phyloP scores from a whole-genome alignment of 2,113 vertebrate species.

The Phaethon lepturus region DNA sequence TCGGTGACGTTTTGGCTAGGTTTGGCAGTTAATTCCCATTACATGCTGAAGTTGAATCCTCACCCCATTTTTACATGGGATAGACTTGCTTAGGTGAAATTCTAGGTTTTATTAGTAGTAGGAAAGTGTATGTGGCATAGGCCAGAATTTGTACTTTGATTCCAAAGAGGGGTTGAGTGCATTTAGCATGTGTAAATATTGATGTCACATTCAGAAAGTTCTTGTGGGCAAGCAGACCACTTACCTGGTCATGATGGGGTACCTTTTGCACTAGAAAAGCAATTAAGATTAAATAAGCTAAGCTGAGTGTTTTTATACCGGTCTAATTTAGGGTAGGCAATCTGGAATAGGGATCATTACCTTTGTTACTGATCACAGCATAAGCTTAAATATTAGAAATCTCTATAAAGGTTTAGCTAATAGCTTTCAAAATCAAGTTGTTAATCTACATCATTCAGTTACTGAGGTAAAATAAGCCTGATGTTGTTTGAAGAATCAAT shows the following conservation, averaged over 20 bases:
- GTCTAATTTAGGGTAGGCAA: neutral
- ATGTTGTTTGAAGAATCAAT: neutral
- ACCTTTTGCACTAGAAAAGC: constrained; percentile 18
- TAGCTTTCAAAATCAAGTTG: constrained; percentile 4
- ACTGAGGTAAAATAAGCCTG: neutral
- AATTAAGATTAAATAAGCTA: constrained; percentile 13
- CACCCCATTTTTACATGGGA: neutral
- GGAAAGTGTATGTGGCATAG: neutral
- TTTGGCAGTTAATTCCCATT: neutral
- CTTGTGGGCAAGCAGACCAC: neutral
- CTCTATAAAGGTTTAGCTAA: neutral
- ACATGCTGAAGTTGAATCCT: neutral
- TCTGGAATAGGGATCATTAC: neutral
- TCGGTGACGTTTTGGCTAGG: neutral
- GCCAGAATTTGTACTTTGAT: constrained; percentile 41
- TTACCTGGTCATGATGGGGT: neutral
- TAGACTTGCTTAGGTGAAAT: neutral
- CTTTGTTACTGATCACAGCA: neutral
- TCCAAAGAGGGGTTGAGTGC: neutral
- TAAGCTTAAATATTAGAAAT: constrained; percentile 15
- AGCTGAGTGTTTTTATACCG: neutral
- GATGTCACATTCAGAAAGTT: neutral
- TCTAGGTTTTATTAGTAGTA: neutral
- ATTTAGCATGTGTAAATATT: constrained; percentile 22
- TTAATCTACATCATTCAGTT: neutral